Base-by-base conservation (phyloP, 2,888 invertebrate species). In the Hemaris fuciformis region DNA sequence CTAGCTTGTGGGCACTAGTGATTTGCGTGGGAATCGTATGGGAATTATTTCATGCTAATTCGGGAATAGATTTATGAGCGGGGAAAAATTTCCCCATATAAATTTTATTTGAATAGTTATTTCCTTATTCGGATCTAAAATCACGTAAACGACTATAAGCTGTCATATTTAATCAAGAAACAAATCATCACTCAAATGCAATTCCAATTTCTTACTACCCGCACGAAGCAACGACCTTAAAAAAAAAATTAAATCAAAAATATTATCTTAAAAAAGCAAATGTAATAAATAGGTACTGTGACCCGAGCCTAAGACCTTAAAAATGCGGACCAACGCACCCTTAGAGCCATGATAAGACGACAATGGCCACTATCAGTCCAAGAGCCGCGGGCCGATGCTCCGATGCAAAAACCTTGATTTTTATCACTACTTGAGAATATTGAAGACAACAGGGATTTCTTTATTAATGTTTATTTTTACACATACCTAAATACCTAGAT, bases 311-410 rank as follows among this genome's bases (percentile, higher is more conserved):
- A 72, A 74, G 73, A 65, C 71, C 76, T 84, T 81, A 84, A 81
- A 87, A 85, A 84, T 76, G 73, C 77, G 76, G 86, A 84, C 78
- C 76, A 89, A 87, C 68, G 89, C 67, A 82, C 91, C 75, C 85
- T 89, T 91, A 91, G 85, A 91, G 91, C 69, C 3, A 22, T 72
- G 84, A 85, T 87, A 85, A 84, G 74, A 68, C 74, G 71, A 83
- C 83, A 87, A 85, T 82, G 84, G 72, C 62, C 67, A 64, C 67
- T 84, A 81, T 85, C 83, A 77, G n/a, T n/a, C n/a, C n/a, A n/a
- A 68, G 41, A 48, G 62, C 61, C 62, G 60, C 38, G 59, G 75
- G 70, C 62, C 70, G 67, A 53, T 69, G 73, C 66, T 65, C 74
- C 65, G 58, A 61, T 8, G 27, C 5, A 18, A 53, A 48, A 66